phyloP scores from a whole-genome alignment of 2,113 vertebrate genomes.

The Natator depressus region DNA sequence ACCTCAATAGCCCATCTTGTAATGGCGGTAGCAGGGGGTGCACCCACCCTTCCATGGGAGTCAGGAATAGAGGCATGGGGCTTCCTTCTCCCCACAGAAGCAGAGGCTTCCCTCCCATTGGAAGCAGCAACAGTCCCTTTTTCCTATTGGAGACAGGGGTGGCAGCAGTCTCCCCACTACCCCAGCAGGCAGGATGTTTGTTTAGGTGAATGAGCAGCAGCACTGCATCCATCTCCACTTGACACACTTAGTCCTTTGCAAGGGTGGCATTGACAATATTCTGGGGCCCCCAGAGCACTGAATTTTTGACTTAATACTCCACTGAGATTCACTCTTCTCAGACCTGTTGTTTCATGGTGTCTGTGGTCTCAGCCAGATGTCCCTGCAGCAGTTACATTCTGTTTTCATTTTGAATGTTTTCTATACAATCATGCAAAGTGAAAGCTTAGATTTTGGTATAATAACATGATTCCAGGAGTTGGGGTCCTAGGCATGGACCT shows the following conservation, averaged over 20 bases:
- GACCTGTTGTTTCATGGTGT: neutral
- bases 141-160: neutral
- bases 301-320: neutral
- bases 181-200: neutral
- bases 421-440: neutral
- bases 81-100: neutral
- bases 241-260: neutral
- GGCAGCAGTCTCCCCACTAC: neutral
- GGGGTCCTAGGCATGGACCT: neutral
- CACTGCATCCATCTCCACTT: neutral
- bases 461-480: neutral
- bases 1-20: neutral
- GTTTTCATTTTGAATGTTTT: neutral
- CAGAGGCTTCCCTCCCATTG: neutral
- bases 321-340: neutral
- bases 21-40: neutral
- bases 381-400: accelerated
- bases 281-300: neutral
- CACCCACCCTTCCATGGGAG: neutral
- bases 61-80: neutral
- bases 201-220: neutral
- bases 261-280: neutral
- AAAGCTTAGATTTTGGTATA: neutral
- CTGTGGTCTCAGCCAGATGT: neutral
- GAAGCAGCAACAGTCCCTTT: neutral